These are phyloP conservation scores for Andrena fulva DNA, from an alignment of 2,888 invertebrate species.

Conservation along the genomic window DNA sequence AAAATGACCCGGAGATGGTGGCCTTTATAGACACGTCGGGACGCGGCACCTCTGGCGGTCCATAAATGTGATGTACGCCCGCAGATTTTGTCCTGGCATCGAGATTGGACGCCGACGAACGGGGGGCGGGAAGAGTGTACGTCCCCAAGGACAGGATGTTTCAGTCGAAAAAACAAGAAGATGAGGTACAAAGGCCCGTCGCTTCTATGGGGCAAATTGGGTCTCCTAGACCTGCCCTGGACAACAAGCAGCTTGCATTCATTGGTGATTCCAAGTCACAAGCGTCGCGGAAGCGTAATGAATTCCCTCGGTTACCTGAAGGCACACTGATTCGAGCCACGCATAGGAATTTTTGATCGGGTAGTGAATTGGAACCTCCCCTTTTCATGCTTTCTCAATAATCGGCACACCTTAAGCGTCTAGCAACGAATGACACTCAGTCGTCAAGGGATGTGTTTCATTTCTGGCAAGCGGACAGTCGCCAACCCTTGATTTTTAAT, in stretches of 20 bases:
- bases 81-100: constrained; percentile 71
- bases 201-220: neutral
- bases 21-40: constrained; percentile 73
- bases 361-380: neutral
- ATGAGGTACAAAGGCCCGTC: neutral
- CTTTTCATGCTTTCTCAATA: neutral
- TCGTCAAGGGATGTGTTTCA: constrained; percentile 60
- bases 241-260: neutral
- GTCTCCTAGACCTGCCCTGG: neutral
- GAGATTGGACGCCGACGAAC: constrained; percentile 69
- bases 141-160: constrained; percentile 52
- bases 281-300: neutral
- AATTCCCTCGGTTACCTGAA: neutral
- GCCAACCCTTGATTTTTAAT: constrained; percentile 81
- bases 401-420: neutral
- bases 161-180: constrained; percentile 29
- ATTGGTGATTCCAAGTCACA: neutral
- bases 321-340: neutral
- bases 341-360: neutral
- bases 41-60: constrained; percentile 73
- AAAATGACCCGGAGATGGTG: constrained; percentile 79
- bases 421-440: constrained; percentile 19
- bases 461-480: constrained; percentile 67
- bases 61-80: constrained; percentile 79
- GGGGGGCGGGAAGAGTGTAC: constrained; percentile 10